These are phyloP conservation scores for Trialeurodes vaporariorum DNA, from an alignment of 1,140 invertebrate genomes.

Conservation along the genomic window DNA sequence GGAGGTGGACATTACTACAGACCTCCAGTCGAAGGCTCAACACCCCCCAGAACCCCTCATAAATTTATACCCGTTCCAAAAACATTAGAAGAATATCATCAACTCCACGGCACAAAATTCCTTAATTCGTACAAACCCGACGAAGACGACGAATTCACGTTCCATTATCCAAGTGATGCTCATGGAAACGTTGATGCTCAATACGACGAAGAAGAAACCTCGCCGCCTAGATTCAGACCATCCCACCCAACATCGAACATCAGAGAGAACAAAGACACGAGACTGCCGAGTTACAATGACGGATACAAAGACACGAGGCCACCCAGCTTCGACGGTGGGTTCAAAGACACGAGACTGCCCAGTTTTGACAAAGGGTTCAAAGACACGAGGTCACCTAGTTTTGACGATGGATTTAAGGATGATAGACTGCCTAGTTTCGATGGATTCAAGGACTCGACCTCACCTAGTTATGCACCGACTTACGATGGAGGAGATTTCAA, in stretches of 20 bases:
- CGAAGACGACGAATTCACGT: neutral
- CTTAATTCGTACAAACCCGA: neutral
- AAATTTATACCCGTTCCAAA: constrained; percentile 8
- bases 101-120: constrained; percentile 3
- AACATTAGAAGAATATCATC: constrained; percentile 15
- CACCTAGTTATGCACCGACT: neutral
- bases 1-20: neutral
- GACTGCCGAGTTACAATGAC: neutral
- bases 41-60: neutral
- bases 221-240: neutral
- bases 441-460: too few species aligned
- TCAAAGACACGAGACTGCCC: neutral
- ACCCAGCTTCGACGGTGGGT: neutral
- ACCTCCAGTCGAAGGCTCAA: neutral
- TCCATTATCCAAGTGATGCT: neutral
- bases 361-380: neutral
- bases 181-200: neutral
- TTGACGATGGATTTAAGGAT: neutral
- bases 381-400: neutral
- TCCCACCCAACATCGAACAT: neutral
- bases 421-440: neutral
- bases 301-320: neutral
- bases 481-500: neutral
- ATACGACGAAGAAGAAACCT: neutral
- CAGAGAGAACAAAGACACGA: neutral